A percentile compares a stretch with the other conserved stretches of the same genome.
These are phyloP conservation scores for Carlito syrichta DNA, from an alignment of 2,113 vertebrate genomes.

Conservation along the genomic window DNA sequence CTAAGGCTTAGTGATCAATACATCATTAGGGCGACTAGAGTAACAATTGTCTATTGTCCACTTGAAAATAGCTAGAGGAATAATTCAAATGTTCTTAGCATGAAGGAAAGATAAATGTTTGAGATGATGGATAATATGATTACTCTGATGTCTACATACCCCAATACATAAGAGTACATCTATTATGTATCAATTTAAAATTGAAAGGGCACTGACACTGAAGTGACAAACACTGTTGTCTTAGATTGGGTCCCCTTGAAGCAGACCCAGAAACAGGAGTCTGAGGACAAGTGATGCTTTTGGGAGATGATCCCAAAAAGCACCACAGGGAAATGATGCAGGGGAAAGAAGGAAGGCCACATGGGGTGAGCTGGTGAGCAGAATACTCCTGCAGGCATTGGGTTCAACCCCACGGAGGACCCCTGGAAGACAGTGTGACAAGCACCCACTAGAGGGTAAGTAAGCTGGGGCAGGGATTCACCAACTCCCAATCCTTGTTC, in stretches of 20 bases:
- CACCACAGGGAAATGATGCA: neutral
- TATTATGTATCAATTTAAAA: too few species aligned
- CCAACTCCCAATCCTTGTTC: rapidly evolving
- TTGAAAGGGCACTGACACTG: neutral
- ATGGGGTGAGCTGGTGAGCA: neutral
- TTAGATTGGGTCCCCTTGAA: neutral
- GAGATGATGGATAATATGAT: too few species aligned
- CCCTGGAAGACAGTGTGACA: too few species aligned
- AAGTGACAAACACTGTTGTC: neutral
- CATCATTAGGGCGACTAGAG: too few species aligned
- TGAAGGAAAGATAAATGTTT: too few species aligned
- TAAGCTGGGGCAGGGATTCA: too few species aligned
- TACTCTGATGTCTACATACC: too few species aligned
- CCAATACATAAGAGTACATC: too few species aligned
- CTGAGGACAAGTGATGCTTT: neutral
- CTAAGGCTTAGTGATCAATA: too few species aligned
- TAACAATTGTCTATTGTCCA: too few species aligned
- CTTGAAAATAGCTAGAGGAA: too few species aligned
- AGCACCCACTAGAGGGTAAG: rapidly evolving
- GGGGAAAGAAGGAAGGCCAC: neutral
- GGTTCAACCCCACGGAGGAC: neutral
- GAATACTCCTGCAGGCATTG: neutral
- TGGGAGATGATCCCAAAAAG: neutral
- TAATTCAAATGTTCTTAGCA: too few species aligned
- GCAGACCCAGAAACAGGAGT: neutral